These are phyloP conservation scores for Ischnus inquisitorius DNA, from an alignment of 2,888 invertebrate species.

Conservation along the genomic window DNA sequence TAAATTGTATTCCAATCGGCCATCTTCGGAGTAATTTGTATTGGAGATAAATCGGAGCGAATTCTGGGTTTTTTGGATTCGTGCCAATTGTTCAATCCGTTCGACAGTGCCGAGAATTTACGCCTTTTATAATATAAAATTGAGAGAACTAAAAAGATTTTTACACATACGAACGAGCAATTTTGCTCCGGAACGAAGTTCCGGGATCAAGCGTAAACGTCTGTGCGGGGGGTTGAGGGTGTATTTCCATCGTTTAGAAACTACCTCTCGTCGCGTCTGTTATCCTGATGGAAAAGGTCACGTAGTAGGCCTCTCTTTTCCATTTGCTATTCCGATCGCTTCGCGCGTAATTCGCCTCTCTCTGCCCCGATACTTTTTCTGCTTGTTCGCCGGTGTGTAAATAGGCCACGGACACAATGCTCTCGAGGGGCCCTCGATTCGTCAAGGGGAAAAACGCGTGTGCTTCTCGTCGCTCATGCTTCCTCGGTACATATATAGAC, in stretches of 20 bases:
- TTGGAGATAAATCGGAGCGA: no score
- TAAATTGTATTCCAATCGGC: no score
- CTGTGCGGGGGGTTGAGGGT: conserved; percentile 36
- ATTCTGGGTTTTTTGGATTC: no score
- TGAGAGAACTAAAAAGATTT: no score
- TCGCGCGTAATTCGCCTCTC: not conserved
- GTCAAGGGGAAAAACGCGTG: not conserved
- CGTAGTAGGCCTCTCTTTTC: conserved; percentile 75
- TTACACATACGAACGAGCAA: no score
- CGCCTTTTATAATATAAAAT: no score
- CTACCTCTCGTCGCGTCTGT: conserved; percentile 68
- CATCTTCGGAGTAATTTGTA: not conserved
- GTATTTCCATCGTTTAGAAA: conserved; percentile 51
- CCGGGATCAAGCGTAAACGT: no score
- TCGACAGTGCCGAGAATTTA: not conserved
- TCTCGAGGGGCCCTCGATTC: not conserved
- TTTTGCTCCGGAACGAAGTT: no score
- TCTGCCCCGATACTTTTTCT: not conserved
- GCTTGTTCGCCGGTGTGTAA: conserved; percentile 23
- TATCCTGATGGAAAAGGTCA: conserved; percentile 80
- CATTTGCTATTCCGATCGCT: conserved; percentile 60
- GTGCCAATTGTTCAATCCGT: not conserved
- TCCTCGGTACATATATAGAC: conserved; percentile 62
- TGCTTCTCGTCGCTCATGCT: conserved; percentile 56
- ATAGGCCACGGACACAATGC: conserved; percentile 22